phyloP scores from a whole-genome alignment of 2,113 vertebrate species.

The Bos javanicus region DNA sequence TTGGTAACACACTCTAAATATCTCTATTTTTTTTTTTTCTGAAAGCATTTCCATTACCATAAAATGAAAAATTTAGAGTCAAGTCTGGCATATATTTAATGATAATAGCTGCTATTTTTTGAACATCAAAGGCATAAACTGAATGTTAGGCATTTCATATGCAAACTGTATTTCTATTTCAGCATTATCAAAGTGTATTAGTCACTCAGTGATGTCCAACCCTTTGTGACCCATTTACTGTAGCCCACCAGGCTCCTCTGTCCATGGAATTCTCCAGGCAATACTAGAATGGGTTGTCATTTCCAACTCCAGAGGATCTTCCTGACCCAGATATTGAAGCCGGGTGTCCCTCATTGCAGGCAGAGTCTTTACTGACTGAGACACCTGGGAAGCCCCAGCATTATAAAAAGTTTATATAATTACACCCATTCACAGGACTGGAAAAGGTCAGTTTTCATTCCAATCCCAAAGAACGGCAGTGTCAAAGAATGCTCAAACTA shows the following conservation, averaged over 20 bases:
- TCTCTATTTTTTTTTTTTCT: not conserved
- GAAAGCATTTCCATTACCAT: not conserved
- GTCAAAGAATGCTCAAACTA: too few species aligned
- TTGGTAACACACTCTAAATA: not conserved
- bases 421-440: not conserved
- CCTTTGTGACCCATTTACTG: not conserved
- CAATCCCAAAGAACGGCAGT: too few species aligned
- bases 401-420: not conserved
- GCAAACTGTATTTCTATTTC: not conserved
- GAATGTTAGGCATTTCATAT: not conserved
- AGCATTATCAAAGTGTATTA: not conserved
- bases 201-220: not conserved
- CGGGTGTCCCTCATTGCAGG: fast-evolving
- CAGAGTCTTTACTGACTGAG: not conserved
- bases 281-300: not conserved
- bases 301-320: not conserved
- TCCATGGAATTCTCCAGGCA: not conserved
- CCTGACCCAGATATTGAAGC: fast-evolving
- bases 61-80: not conserved
- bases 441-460: too few species aligned
- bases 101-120: not conserved
- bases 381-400: not conserved
- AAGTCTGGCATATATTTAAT: not conserved
- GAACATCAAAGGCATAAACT: not conserved
- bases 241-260: not conserved